Evolutionary conservation across 2,888 invertebrate species (phyloP), one percentile per base, ranked within the genome.

Genomic region (Pachydiplax longipennis): DNA sequence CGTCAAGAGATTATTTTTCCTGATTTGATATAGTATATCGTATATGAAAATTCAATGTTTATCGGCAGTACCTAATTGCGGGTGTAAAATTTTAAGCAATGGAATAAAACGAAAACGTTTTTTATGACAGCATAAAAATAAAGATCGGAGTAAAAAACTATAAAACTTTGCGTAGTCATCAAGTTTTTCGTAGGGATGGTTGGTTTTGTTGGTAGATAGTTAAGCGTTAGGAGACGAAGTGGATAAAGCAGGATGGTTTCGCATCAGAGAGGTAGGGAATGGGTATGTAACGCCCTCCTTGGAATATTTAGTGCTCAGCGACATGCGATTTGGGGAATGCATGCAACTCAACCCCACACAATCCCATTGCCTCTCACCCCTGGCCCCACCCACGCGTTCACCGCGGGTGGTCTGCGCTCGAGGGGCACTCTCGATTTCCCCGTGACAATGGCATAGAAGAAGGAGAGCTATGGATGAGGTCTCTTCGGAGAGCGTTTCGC

Each of bases 281-380:
- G 18, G 81, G 48, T 81, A 40, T 40, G 87, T 35, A 61, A 87
- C 87, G 87, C 87, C 73, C 87, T 87, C 61, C 87, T 58, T 37
- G 87, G 87, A 61, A 87, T 61, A 87, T 87, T 87, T 87, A 87
- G 87, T 87, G 87, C 87, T 61, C 87, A 65, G 61, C 61, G 87
- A 87, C 87, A 87, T 87, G 87, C 87, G 87, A 87, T 87, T 87
- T 65, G 87, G 87, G 61, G 87, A 87, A 87, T 87, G 87, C 87
- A 87, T 87, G 87, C 87, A 87, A 31, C 31, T 58, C 83, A 10
- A 53, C 58, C 31, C 83, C 83, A 35, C 53, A 53, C 83, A 35
- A 53, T 53, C 53, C 53, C 53, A 12, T 31, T 48, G 25, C 25
- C 83, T 22, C 44, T 83, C 83, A 83, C 83, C 83, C 25, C 53